phyloP scores from a whole-genome alignment of 1,140 invertebrate species.

The Platyscapa corneri region DNA sequence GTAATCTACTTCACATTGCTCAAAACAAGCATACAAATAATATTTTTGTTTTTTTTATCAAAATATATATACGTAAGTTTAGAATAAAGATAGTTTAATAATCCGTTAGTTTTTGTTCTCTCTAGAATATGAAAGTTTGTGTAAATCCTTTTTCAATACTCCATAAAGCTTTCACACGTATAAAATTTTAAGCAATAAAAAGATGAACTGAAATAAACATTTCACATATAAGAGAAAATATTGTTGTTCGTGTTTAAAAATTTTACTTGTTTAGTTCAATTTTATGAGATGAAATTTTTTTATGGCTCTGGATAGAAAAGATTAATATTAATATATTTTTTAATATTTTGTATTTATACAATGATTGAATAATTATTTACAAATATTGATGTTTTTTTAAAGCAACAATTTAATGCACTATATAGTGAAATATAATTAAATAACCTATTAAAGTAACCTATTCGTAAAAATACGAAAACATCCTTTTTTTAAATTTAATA shows the following conservation, averaged over 20 bases:
- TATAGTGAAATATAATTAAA: too few relatives aligned
- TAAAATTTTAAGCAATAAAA: neutral
- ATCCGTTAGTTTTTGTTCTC: neutral
- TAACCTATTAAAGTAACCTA: too few relatives aligned
- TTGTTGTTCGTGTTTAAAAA: neutral
- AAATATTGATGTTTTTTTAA: too few relatives aligned
- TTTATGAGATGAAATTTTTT: neutral
- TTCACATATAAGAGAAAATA: slow-evolving; percentile 1
- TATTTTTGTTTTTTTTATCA: neutral
- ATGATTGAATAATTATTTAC: too few relatives aligned
- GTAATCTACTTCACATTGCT: neutral
- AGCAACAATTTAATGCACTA: too few relatives aligned
- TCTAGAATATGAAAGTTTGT: neutral
- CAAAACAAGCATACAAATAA: neutral
- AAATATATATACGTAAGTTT: neutral
- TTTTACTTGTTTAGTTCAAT: neutral
- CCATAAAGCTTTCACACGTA: neutral
- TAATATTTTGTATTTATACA: too few relatives aligned
- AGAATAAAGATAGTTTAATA: neutral
- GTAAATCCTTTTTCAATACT: neutral
- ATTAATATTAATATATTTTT: neutral
- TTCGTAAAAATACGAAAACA: too few relatives aligned
- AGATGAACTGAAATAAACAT: neutral
- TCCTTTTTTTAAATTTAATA: too few relatives aligned
- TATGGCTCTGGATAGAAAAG: neutral